These are phyloP conservation scores for Vidua macroura DNA, from an alignment of 2,113 vertebrate genomes.

Conservation along the genomic window DNA sequence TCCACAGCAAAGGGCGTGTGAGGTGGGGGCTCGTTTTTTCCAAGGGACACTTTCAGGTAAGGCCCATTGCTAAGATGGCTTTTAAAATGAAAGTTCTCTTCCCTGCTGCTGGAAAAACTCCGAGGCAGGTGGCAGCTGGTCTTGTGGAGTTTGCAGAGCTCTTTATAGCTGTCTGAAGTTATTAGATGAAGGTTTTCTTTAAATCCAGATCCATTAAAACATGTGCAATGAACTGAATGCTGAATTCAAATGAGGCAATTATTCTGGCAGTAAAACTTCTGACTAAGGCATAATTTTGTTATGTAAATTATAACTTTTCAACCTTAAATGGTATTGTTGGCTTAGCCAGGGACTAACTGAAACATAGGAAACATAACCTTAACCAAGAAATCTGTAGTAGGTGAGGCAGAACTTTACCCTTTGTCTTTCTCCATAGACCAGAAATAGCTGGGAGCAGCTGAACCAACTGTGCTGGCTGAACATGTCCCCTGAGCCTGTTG, in stretches of 20 bases:
- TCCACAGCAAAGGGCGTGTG: neutral
- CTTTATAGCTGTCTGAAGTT: neutral
- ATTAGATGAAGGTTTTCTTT: neutral
- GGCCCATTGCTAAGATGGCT: neutral
- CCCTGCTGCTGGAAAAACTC: neutral
- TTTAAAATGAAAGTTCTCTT: neutral
- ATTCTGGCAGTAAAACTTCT: conserved; percentile 53
- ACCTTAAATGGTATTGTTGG: conserved; percentile 43
- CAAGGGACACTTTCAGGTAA: neutral
- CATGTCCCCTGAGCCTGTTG: neutral
- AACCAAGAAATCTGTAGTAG: conserved; percentile 2
- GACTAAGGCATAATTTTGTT: conserved; percentile 55
- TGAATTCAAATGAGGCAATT: conserved; percentile 55
- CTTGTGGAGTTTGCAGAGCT: neutral
- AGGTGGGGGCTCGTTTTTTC: neutral
- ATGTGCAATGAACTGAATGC: neutral
- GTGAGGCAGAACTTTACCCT: conserved; percentile 22
- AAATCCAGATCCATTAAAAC: conserved; percentile 2
- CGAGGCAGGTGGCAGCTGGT: neutral
- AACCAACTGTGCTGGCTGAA: conserved; percentile 46
- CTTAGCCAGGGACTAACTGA: neutral
- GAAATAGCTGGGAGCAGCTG: conserved; percentile 38
- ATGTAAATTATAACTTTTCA: conserved; percentile 55
- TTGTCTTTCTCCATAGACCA: conserved; percentile 39
- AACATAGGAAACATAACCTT: conserved; percentile 20